phyloP scores from a whole-genome alignment of 2,888 invertebrate genomes.

The Hyposoter dolosus region DNA sequence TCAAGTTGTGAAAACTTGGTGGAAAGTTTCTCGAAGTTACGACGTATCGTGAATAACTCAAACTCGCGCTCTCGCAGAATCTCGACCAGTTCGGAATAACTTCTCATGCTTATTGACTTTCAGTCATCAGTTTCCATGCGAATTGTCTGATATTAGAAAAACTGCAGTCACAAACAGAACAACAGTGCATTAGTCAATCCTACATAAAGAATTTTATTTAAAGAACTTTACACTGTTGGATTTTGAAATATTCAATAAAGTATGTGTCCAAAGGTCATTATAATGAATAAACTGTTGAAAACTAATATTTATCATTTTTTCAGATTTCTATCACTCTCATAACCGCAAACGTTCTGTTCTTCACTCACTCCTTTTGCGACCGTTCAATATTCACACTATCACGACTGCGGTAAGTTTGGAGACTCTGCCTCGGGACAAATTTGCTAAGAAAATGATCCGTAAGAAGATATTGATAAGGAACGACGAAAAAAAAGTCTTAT shows the following conservation, averaged over 20 bases:
- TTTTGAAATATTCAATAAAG: background rate
- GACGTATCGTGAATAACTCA: conserved; percentile 73
- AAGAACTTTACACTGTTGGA: background rate
- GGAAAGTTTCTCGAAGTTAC: conserved; percentile 73
- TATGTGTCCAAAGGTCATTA: background rate
- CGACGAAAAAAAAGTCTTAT: conserved; percentile 39
- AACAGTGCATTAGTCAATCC: background rate
- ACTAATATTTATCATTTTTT: background rate
- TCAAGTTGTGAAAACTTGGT: conserved; percentile 76
- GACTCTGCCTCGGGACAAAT: conserved; percentile 20
- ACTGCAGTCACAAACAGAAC: background rate
- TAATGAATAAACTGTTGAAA: background rate
- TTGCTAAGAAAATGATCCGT: conserved; percentile 16
- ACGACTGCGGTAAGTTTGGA: background rate
- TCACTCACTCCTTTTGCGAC: conserved; percentile 30
- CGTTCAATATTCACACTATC: conserved; percentile 27
- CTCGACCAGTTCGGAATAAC: conserved; percentile 41
- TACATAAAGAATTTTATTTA: background rate
- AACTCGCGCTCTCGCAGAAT: conserved; percentile 68
- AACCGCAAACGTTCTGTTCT: background rate
- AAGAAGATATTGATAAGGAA: conserved; percentile 19
- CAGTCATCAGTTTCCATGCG: background rate
- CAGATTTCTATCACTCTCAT: background rate
- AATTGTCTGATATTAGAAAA: background rate
- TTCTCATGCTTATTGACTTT: conserved; percentile 21